Percentiles rank a stretch among this genome's conserved stretches.
phyloP scores from a whole-genome alignment of 2,888 invertebrate genomes.

The Pristionchus exspectatus region DNA sequence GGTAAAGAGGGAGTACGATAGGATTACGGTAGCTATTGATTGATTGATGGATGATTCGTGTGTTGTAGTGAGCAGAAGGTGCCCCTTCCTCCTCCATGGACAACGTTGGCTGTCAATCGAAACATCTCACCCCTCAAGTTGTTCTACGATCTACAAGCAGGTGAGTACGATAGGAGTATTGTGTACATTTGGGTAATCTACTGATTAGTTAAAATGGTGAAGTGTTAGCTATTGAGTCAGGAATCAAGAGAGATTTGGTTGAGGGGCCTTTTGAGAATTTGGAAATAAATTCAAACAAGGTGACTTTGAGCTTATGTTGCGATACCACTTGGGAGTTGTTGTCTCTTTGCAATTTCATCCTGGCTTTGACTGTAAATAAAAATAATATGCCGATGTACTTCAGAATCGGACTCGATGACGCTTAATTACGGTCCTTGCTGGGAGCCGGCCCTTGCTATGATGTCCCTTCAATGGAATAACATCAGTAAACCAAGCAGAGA shows the following conservation, averaged over 20 bases:
- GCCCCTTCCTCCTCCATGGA: constrained; percentile 91
- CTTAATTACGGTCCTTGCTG: constrained; percentile 97
- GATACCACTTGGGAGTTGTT: neutral
- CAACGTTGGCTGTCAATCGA: constrained; percentile 88
- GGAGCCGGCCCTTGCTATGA: constrained; percentile 92
- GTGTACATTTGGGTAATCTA: neutral
- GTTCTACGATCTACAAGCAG: constrained; percentile 96
- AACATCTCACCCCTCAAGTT: constrained; percentile 94
- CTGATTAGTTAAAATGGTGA: too few species aligned
- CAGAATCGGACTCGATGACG: constrained; percentile 41
- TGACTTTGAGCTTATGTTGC: neutral
- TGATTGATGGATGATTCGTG: constrained; percentile 88
- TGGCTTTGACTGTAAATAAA: neutral
- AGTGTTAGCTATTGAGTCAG: neutral
- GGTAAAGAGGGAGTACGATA: neutral
- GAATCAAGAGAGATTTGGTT: too few species aligned
- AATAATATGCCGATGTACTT: neutral
- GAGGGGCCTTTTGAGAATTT: neutral
- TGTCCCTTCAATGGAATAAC: constrained; percentile 76
- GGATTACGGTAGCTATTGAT: constrained; percentile 85
- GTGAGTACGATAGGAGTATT: constrained; percentile 70
- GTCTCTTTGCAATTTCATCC: neutral
- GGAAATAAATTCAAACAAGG: neutral
- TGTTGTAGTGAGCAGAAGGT: constrained; percentile 81
- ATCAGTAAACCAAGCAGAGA: constrained; percentile 86